A percentile compares a stretch with the other conserved stretches of the same genome.
phyloP scores from a whole-genome alignment of 2,113 vertebrate species.

The Ophthalmolycus amberensis region DNA sequence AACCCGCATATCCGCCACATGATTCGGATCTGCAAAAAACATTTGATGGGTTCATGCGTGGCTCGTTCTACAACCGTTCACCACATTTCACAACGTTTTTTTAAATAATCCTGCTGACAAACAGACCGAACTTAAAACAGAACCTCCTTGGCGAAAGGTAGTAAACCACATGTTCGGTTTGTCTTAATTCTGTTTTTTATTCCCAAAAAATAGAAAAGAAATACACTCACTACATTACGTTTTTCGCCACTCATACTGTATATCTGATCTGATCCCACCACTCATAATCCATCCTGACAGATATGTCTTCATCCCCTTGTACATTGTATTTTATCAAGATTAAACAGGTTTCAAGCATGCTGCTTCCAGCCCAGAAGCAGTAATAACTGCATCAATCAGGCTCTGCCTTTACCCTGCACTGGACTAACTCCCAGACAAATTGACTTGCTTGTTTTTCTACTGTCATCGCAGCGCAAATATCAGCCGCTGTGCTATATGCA shows the following conservation, averaged over 20 bases:
- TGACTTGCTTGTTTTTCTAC: conserved; percentile 65
- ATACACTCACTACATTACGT: not conserved
- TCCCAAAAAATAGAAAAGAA: not conserved
- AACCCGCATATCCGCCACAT: not conserved
- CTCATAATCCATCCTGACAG: conserved; percentile 45
- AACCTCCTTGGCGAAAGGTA: not conserved
- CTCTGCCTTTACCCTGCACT: conserved; percentile 64
- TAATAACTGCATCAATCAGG: conserved; percentile 75
- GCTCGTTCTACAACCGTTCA: not conserved
- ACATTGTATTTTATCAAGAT: conserved; percentile 70
- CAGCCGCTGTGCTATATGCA: conserved; percentile 21
- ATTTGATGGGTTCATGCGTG: not conserved
- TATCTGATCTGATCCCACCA: conserved; percentile 1
- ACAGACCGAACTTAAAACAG: not conserved
- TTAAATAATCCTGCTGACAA: not conserved
- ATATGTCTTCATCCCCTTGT: conserved; percentile 41
- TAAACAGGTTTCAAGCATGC: conserved; percentile 54
- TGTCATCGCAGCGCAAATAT: conserved; percentile 53
- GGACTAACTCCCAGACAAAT: conserved; percentile 62
- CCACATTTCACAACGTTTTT: too few relatives aligned
- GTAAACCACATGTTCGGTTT: not conserved
- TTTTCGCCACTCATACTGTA: not conserved
- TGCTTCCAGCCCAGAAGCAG: conserved; percentile 38
- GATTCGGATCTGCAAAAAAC: not conserved
- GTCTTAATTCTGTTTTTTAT: conserved; percentile 17